These are phyloP conservation scores for Galerucella nymphaeae DNA, from an alignment of 2,888 invertebrate species.

Conservation along the genomic window DNA sequence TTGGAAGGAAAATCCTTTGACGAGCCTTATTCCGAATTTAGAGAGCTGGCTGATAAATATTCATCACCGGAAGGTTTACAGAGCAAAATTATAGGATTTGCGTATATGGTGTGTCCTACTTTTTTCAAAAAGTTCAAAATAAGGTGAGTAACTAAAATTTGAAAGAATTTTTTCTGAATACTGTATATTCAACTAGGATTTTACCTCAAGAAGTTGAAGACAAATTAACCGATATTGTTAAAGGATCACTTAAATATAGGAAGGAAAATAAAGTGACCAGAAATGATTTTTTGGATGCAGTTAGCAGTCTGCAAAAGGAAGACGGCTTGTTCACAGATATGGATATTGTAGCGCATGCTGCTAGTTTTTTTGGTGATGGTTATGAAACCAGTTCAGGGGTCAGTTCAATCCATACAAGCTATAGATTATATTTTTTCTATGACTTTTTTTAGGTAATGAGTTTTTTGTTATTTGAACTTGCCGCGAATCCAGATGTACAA, in stretches of 20 bases:
- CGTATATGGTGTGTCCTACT: conserved; percentile 22
- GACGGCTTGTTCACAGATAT: conserved; percentile 59
- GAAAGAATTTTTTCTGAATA: no score
- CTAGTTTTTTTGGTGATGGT: conserved; percentile 68
- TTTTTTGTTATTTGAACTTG: conserved; percentile 21
- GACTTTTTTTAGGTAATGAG: conserved; percentile 19
- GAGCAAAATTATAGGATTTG: conserved; percentile 7
- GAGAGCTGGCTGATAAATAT: conserved; percentile 49
- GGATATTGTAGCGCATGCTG: conserved; percentile 64
- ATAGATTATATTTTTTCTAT: background rate
- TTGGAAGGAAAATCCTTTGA: conserved; percentile 63
- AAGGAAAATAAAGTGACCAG: conserved; percentile 59
- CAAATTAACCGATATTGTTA: conserved; percentile 45
- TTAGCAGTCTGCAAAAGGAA: conserved; percentile 57
- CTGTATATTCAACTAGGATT: conserved; percentile 43
- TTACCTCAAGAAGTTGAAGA: conserved; percentile 59
- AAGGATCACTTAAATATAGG: conserved; percentile 59
- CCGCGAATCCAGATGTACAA: conserved; percentile 60
- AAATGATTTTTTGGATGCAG: conserved; percentile 64
- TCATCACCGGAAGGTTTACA: conserved; percentile 27
- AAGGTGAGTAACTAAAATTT: conserved; percentile 27
- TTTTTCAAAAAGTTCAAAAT: conserved; percentile 33
- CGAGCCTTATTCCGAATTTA: conserved; percentile 51
- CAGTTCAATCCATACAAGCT: background rate
- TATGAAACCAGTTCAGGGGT: conserved; percentile 64